Evolutionary conservation across 2,888 invertebrate genomes (phyloP), one percentile per base, ranked within the genome.

Genomic region (Eupithecia vulgata): DNA sequence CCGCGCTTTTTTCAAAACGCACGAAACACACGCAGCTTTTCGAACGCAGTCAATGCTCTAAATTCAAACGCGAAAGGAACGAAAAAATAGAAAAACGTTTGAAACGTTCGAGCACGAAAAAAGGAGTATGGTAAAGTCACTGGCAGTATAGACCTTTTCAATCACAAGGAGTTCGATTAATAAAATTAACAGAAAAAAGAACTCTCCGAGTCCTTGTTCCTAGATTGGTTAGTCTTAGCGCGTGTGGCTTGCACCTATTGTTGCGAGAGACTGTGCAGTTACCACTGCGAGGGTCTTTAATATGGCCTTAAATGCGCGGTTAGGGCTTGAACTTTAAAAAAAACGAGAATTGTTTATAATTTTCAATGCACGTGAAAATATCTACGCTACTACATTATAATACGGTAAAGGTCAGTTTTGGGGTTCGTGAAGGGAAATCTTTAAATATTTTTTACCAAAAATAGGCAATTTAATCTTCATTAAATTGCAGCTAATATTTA

Each of bases 181-280:
- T 25, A 57, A 4, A 59, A 30, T 4, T 8, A 7, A 17, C 34
- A 34, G 30, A 59, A 59, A 61, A 34, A 34, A 61, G n/a, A 34
- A 61, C 21, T 17, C 8, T 1, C 40, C 89, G 87, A 90, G 88
- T 84, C 85, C 86, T 87, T 86, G 87, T 81, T 65, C 21, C 59
- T 75, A 17, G 34, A 79, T 77, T 80, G 80, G 83, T 70, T 62
- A 15, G 68, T 74, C 71, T 74, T 73, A 30, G 70, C 69, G 71
- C 78, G 79, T 79, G 76, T 57, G 61, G 25, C 74, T 37, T 48
- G 73, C 67, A 48, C 40, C 71, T 76, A 70, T 72, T 75, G 75
- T 72, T 75, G 72, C 40, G 35, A 61, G 68, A 68, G 70, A 75
- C 75, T 75, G 75, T 70, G 68, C 70, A 34, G 52, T 70, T 62